phyloP scores from a whole-genome alignment of 2,888 invertebrate species.

The Lottia gigantea region DNA sequence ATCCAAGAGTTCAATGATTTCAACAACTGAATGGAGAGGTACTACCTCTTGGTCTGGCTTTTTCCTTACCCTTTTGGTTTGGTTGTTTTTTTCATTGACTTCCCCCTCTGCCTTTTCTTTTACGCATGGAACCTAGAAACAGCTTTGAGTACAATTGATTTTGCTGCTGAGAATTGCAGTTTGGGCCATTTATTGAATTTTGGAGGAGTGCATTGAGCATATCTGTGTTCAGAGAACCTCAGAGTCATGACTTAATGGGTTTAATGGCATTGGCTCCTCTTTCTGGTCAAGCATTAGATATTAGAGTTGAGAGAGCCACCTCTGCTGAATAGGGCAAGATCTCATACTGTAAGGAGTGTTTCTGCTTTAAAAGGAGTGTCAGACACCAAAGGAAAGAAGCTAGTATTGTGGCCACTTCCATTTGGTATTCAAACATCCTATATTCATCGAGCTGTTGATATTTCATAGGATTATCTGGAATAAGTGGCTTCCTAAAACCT shows the following conservation, averaged over 20 bases:
- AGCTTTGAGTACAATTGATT: not conserved
- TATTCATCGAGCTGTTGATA: no score
- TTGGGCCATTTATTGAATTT: conserved; percentile 28
- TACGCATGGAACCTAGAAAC: conserved; percentile 12
- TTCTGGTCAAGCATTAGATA: conserved; percentile 38
- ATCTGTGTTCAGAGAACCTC: conserved; percentile 16
- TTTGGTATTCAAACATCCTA: no score
- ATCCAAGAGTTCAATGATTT: no score
- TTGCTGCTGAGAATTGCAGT: not conserved
- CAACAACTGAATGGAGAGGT: no score
- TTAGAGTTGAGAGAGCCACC: conserved; percentile 27
- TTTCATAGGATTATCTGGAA: no score
- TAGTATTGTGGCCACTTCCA: no score
- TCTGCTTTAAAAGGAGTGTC: no score
- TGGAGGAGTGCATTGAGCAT: conserved; percentile 27
- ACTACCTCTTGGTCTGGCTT: no score
- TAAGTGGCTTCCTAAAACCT: no score
- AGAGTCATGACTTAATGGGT: conserved; percentile 24
- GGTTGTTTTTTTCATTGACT: conserved; percentile 16
- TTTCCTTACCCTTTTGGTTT: no score
- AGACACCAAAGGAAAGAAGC: no score
- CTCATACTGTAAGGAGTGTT: no score
- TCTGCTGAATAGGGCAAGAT: conserved; percentile 21
- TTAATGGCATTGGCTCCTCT: conserved; percentile 37
- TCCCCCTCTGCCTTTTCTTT: conserved; percentile 18